Percentiles rank a stretch among this genome's conserved stretches.
phyloP scores from a whole-genome alignment of 2,888 invertebrate genomes.

The Leptarthrus brevirostris region DNA sequence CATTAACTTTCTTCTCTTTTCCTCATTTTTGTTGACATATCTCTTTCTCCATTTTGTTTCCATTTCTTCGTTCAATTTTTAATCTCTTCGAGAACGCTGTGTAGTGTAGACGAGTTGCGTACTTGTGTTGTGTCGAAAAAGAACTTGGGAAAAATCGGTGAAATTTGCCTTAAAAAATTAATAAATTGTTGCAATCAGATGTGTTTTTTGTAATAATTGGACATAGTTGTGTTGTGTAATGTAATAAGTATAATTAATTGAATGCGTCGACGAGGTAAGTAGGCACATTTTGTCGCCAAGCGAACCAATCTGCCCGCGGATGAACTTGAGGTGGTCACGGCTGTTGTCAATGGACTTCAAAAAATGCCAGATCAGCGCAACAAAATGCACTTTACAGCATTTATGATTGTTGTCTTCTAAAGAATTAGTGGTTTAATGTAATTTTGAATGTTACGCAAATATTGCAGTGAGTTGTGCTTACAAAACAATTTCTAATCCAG shows the following conservation, averaged over 20 bases:
- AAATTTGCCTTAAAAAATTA: background rate
- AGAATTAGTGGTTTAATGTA: background rate
- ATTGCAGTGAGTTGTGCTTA: background rate
- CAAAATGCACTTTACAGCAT: conserved; percentile 1
- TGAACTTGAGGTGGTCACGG: background rate
- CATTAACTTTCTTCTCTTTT: background rate
- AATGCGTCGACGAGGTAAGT: background rate
- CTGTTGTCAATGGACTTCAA: background rate
- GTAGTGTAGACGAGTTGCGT: background rate
- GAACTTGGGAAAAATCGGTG: background rate
- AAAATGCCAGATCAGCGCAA: no score
- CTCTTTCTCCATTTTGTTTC: background rate
- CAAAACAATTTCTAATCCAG: background rate
- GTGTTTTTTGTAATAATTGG: background rate
- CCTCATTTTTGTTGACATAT: conserved; percentile 18
- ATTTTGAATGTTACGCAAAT: background rate
- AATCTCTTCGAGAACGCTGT: conserved; percentile 31
- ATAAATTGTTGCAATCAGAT: background rate
- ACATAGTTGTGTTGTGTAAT: background rate
- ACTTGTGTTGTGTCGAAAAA: background rate
- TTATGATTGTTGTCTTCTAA: background rate
- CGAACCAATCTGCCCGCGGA: no score
- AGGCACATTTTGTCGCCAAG: background rate
- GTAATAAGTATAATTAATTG: background rate
- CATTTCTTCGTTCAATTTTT: background rate